Evolutionary conservation across 2,797 vertebrate species (phyloP).

Genomic region (Scyliorhinus canicula): DNA sequence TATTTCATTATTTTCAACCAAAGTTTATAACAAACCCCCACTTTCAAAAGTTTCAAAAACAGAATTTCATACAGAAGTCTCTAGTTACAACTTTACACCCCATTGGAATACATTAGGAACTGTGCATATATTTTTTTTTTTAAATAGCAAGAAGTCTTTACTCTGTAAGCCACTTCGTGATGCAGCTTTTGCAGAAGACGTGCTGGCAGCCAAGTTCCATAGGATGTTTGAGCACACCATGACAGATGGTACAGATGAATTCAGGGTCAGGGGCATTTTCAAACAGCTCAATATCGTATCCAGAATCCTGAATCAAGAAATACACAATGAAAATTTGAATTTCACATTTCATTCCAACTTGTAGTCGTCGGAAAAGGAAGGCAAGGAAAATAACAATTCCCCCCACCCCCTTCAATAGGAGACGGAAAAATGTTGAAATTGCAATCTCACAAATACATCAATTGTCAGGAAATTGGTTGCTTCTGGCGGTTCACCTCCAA

Average conservation of each 20-base stretch:
- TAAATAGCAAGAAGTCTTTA: slow-evolving; percentile 44
- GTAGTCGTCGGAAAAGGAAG: not conserved
- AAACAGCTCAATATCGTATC: slow-evolving; percentile 77
- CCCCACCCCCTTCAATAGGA: not conserved
- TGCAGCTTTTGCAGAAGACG: slow-evolving; percentile 82
- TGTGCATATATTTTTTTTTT: not conserved
- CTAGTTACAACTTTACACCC: not conserved
- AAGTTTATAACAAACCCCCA: not conserved
- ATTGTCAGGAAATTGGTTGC: not conserved
- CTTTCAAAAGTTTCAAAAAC: not conserved
- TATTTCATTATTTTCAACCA: not conserved
- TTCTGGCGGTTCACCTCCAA: not conserved
- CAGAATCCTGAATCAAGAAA: slow-evolving; percentile 60
- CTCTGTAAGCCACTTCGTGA: slow-evolving; percentile 77
- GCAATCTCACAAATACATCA: not conserved
- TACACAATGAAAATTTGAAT: not conserved
- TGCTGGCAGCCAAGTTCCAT: slow-evolving; percentile 74
- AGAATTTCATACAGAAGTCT: not conserved
- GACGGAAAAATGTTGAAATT: not conserved
- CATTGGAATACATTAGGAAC: not conserved
- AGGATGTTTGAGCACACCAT: slow-evolving; percentile 72
- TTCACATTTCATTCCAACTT: not conserved
- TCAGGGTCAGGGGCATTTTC: slow-evolving; percentile 69
- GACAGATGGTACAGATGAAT: slow-evolving; percentile 78
- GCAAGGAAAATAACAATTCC: not conserved